These are phyloP conservation scores for Rotaria magnacalcarata DNA, from an alignment of 2,888 invertebrate genomes.

Conservation along the genomic window DNA sequence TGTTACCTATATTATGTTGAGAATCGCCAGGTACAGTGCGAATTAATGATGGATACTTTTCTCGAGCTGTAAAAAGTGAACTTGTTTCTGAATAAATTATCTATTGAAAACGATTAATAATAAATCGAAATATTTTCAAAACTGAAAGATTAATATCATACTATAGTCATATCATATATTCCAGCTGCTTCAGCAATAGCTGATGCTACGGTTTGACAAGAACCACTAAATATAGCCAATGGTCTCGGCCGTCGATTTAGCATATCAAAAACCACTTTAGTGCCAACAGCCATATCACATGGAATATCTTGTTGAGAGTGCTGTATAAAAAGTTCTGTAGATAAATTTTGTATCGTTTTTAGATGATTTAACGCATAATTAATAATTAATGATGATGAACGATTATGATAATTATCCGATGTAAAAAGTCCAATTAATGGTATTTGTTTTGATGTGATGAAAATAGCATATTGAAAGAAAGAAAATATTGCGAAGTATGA, in stretches of 20 bases:
- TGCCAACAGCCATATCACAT: slow-evolving; percentile 59
- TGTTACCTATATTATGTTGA: slow-evolving; percentile 61
- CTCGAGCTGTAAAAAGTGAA: slow-evolving; percentile 74
- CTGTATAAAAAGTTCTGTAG: neutral
- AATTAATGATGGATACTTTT: slow-evolving; percentile 83
- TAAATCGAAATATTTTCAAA: neutral
- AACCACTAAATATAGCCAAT: slow-evolving; percentile 89
- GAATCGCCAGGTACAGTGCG: slow-evolving; percentile 92
- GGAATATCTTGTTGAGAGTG: slow-evolving; percentile 47
- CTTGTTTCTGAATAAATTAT: slow-evolving; percentile 93
- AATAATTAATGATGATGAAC: slow-evolving; percentile 2
- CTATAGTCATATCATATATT: slow-evolving; percentile 92
- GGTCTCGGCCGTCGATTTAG: slow-evolving; percentile 64
- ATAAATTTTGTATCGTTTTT: neutral
- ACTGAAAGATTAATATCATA: slow-evolving; percentile 52
- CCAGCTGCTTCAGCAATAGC: slow-evolving; percentile 92
- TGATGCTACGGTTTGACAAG: slow-evolving; percentile 90
- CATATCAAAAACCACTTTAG: slow-evolving; percentile 57
- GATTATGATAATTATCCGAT: neutral
- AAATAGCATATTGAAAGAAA: neutral
- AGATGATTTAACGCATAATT: neutral
- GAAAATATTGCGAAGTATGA: neutral
- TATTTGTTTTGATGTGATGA: slow-evolving; percentile 11
- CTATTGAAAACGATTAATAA: slow-evolving; percentile 60
- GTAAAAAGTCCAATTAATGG: slow-evolving; percentile 18